Percentiles rank a stretch among this genome's conserved stretches.
phyloP scores from a whole-genome alignment of 1,140 invertebrate genomes.

The Zaprionus taronus region DNA sequence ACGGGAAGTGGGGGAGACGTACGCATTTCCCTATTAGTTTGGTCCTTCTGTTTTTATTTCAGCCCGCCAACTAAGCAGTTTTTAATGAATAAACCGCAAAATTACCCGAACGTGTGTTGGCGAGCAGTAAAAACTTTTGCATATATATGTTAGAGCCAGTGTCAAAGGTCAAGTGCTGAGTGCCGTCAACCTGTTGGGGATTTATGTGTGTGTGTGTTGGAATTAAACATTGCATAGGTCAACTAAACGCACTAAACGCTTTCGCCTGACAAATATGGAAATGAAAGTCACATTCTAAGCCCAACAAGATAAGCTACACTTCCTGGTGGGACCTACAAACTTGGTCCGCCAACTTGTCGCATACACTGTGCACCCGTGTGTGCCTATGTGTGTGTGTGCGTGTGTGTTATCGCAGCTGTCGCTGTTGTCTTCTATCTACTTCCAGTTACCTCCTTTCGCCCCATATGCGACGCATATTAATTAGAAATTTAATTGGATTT shows the following conservation, averaged over 20 bases:
- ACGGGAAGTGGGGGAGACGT: too few relatives aligned
- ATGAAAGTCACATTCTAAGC: slow-evolving; percentile 25
- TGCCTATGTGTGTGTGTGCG: slow-evolving; percentile 6
- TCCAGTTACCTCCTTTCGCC: slow-evolving; percentile 13
- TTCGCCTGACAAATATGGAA: slow-evolving; percentile 19
- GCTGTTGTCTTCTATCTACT: slow-evolving; percentile 38
- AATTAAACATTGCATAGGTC: slow-evolving; percentile 31
- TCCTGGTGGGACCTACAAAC: slow-evolving; percentile 17
- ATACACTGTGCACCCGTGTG: background rate
- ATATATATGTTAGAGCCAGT: background rate
- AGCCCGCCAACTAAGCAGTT: slow-evolving; percentile 70
- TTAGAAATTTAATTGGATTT: slow-evolving; percentile 81
- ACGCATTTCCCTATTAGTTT: slow-evolving; percentile 1
- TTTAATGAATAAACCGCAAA: slow-evolving; percentile 74
- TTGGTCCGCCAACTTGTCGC: slow-evolving; percentile 13
- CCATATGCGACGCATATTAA: slow-evolving; percentile 65
- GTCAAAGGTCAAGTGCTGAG: slow-evolving; percentile 47
- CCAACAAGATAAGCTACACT: slow-evolving; percentile 1
- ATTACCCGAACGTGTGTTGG: slow-evolving; percentile 52
- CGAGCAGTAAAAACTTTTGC: slow-evolving; percentile 18
- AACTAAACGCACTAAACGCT: slow-evolving; percentile 13
- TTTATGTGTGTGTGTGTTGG: background rate
- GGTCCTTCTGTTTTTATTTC: slow-evolving; percentile 37
- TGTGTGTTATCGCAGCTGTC: slow-evolving; percentile 36
- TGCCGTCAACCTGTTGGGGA: slow-evolving; percentile 14